These are phyloP conservation scores for Thalpophila matura DNA, from an alignment of 2,888 invertebrate genomes.

Conservation along the genomic window DNA sequence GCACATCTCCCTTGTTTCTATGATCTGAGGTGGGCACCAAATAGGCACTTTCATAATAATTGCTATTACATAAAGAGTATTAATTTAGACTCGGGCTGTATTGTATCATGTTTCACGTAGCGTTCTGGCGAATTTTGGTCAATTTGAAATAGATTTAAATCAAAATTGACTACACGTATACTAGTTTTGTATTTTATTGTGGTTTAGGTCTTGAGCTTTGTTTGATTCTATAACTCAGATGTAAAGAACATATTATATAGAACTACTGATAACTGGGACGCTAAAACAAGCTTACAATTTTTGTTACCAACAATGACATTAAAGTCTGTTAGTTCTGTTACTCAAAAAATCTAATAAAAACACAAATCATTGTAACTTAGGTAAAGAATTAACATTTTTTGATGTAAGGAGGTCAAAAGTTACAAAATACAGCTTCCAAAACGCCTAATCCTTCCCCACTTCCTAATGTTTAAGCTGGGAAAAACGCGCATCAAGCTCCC, in stretches of 20 bases:
- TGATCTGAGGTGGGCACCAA: too few species aligned
- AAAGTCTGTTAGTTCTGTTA: background rate
- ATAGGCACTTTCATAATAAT: conserved; percentile 35
- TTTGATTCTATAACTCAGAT: background rate
- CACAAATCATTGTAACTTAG: too few species aligned
- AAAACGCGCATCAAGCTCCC: too few species aligned
- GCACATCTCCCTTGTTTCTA: too few species aligned
- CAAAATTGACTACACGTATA: background rate
- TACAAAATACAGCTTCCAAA: too few species aligned
- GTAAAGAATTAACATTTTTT: too few species aligned
- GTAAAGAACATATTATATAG: too few species aligned
- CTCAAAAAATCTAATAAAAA: too few species aligned
- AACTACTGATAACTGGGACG: background rate
- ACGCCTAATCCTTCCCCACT: too few species aligned
- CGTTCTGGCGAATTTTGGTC: background rate
- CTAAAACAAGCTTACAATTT: background rate
- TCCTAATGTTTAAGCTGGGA: too few species aligned
- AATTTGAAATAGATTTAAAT: background rate
- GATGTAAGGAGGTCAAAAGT: too few species aligned
- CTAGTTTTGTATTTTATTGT: background rate
- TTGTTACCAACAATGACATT: background rate
- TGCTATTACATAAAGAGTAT: conserved; percentile 41
- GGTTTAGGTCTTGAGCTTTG: background rate
- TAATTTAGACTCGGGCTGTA: conserved; percentile 34
- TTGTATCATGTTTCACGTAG: conserved; percentile 33